Percentiles rank a stretch among this genome's conserved stretches.
Conservation (phyloP, 2,888 invertebrate species). For the Heteropelma amictum region DNA sequence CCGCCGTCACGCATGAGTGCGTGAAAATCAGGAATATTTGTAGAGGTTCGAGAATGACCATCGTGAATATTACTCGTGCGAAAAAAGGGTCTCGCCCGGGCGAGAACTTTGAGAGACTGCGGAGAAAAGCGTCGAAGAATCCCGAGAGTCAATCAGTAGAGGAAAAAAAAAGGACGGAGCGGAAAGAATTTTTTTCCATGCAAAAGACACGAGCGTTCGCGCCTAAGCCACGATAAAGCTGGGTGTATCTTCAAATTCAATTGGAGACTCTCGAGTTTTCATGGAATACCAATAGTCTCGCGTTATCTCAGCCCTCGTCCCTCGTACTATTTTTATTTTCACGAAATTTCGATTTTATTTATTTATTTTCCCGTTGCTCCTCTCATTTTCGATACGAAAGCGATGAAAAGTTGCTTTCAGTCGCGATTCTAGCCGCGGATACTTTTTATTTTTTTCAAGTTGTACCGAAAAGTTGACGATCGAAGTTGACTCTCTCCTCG, state of each 20-base stretch:
- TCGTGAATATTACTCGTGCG: conserved; percentile 65
- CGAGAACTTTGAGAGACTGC: too few relatives aligned
- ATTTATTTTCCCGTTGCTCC: conserved; percentile 11
- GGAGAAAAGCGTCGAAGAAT: conserved; percentile 34
- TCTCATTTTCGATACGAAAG: background rate
- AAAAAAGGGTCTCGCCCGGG: conserved; percentile 65
- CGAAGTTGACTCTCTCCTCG: conserved; percentile 16
- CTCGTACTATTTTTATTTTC: conserved; percentile 26
- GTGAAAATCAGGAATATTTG: conserved; percentile 60
- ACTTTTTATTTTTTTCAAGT: conserved; percentile 4
- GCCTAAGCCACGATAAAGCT: conserved; percentile 51
- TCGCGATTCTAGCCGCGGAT: conserved; percentile 61
- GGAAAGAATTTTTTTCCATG: conserved; percentile 35
- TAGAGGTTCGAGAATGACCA: conserved; percentile 61
- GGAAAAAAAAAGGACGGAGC: conserved; percentile 9
- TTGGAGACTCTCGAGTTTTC: conserved; percentile 67
- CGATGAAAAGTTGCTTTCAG: conserved; percentile 14
- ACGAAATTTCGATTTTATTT: background rate
- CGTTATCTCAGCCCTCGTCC: conserved; percentile 24
- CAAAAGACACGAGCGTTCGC: too few relatives aligned
- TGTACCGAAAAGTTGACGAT: conserved; percentile 42
- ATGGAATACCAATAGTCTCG: conserved; percentile 69
- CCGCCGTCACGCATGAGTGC: too few relatives aligned
- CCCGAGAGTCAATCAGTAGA: conserved; percentile 66
- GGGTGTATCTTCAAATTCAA: conserved; percentile 67